Evolutionary conservation across 2,113 vertebrate species (phyloP).

Genomic region (Thymallus thymallus): DNA sequence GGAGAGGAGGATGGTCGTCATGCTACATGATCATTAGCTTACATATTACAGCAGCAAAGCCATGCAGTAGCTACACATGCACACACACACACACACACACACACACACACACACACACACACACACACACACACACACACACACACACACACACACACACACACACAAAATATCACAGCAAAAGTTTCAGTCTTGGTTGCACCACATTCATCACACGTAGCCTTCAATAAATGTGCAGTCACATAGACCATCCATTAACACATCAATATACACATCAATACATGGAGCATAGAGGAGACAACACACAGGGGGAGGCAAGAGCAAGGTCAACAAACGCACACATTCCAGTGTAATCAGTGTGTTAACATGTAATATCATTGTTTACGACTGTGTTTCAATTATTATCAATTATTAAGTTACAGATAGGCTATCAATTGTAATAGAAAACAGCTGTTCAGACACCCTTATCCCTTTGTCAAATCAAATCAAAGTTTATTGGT

Average conservation of each 20-base stretch:
- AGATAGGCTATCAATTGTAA: too few relatives aligned
- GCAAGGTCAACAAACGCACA: conserved; percentile 34
- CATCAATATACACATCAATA: conserved; percentile 21
- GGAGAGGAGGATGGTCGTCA: neutral
- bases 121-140: neutral
- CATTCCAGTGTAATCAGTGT: conserved; percentile 4
- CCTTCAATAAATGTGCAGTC: conserved; percentile 25
- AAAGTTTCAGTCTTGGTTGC: neutral
- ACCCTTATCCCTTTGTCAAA: neutral
- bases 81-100: neutral
- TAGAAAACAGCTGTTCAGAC: neutral
- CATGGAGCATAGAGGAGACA: conserved; percentile 18
- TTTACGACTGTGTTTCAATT: neutral
- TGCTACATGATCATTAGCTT: conserved; percentile 30
- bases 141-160: neutral
- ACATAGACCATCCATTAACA: conserved; percentile 20
- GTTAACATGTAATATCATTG: neutral
- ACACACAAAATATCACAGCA: conserved; percentile 3
- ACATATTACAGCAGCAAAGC: neutral
- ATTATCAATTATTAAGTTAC: too few relatives aligned
- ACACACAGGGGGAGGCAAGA: conserved; percentile 10
- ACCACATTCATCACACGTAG: neutral
- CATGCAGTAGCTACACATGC: neutral
- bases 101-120: neutral
- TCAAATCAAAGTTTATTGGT: too few relatives aligned